These are phyloP conservation scores for Stenichneumon culpator DNA, from an alignment of 2,888 invertebrate species.

Conservation along the genomic window DNA sequence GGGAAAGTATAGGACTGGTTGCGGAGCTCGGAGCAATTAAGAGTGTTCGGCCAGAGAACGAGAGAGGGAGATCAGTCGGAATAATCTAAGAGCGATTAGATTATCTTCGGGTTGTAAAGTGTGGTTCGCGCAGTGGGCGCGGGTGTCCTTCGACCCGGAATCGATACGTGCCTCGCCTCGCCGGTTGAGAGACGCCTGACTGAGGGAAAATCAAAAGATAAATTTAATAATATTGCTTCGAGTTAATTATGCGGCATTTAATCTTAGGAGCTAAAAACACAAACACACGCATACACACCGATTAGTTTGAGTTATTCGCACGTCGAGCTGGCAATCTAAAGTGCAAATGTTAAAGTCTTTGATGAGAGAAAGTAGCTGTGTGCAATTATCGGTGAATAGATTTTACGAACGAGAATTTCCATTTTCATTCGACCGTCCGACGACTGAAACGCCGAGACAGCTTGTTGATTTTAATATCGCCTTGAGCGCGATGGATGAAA, in stretches of 20 bases:
- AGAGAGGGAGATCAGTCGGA: conserved; percentile 42
- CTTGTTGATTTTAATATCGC: conserved; percentile 9
- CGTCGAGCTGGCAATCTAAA: not conserved
- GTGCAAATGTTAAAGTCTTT: conserved; percentile 22
- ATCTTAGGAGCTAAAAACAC: not conserved
- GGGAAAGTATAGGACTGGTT: conserved; percentile 57
- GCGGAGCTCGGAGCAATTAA: conserved; percentile 36
- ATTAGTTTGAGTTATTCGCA: conserved; percentile 24
- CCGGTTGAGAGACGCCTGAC: conserved; percentile 7
- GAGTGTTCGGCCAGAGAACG: not conserved
- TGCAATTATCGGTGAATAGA: conserved; percentile 1
- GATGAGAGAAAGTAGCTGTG: conserved; percentile 56
- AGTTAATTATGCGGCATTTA: conserved; percentile 42
- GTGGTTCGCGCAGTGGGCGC: conserved; percentile 33
- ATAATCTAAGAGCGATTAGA: conserved; percentile 61
- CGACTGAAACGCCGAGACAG: not conserved
- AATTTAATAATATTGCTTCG: conserved; percentile 26
- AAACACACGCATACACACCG: not conserved
- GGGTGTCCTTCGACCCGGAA: conserved; percentile 64
- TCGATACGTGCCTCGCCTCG: conserved; percentile 24
- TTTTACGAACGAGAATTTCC: conserved; percentile 24
- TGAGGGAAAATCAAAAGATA: conserved; percentile 26
- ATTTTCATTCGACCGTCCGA: conserved; percentile 39
- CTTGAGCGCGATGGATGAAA: conserved; percentile 46
- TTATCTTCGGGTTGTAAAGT: conserved; percentile 47